These are phyloP conservation scores for Colostygia pectinataria DNA, from an alignment of 2,888 invertebrate species.

Conservation along the genomic window DNA sequence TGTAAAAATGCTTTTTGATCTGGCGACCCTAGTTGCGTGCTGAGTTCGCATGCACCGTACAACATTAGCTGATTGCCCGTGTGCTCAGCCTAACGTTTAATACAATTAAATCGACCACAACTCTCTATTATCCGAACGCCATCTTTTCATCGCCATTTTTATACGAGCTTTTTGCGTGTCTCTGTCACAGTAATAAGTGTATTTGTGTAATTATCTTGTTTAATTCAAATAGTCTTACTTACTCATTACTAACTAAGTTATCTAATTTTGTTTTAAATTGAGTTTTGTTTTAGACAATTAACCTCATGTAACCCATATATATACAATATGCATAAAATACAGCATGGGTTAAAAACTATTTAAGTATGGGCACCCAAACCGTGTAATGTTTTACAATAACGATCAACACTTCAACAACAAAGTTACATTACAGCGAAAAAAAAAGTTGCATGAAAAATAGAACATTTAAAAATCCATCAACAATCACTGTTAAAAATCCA, in stretches of 20 bases:
- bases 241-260: neutral
- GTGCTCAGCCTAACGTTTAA: conserved; percentile 77
- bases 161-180: conserved; percentile 77
- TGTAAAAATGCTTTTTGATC: neutral
- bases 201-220: conserved; percentile 21
- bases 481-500: too few relatives aligned
- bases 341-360: too few relatives aligned
- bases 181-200: conserved; percentile 34
- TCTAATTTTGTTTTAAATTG: neutral
- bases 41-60: conserved; percentile 67
- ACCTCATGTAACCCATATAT: too few relatives aligned
- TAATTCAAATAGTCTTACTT: neutral
- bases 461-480: too few relatives aligned
- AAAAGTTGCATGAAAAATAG: too few relatives aligned
- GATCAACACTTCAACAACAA: too few relatives aligned
- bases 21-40: conserved; percentile 60
- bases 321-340: too few relatives aligned
- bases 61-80: conserved; percentile 79
- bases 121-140: conserved; percentile 70
- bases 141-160: conserved; percentile 72
- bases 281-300: too few relatives aligned
- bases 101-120: conserved; percentile 78
- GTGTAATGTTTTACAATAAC: neutral
- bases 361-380: too few relatives aligned
- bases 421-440: too few relatives aligned